Evolutionary conservation across 2,888 invertebrate species (phyloP).

Genomic region (Congeria kusceri): DNA sequence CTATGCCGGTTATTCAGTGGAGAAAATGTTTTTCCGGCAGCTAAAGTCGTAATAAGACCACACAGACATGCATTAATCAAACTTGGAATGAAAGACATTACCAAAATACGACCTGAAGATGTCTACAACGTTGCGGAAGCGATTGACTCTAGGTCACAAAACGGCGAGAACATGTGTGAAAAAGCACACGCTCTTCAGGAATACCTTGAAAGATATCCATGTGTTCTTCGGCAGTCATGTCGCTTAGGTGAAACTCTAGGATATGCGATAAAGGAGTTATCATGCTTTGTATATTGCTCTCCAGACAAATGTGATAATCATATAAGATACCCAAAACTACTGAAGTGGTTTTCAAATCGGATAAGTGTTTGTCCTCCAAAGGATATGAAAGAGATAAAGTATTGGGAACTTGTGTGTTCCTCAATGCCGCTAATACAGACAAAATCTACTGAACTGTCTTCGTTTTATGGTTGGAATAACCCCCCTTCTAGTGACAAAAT

Average conservation of each 20-base stretch:
- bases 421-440: slow-evolving; percentile 20
- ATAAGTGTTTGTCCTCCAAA: slow-evolving; percentile 10
- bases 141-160: not conserved
- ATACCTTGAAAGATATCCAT: not conserved
- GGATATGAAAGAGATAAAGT: not conserved
- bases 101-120: not conserved
- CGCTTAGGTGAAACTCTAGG: not conserved
- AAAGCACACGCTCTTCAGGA: slow-evolving; percentile 21
- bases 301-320: not conserved
- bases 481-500: not conserved
- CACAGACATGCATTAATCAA: not conserved
- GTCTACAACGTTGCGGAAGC: not conserved
- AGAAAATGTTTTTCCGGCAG: slow-evolving; percentile 1
- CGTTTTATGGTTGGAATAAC: slow-evolving; percentile 28
- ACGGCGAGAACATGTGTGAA: not conserved
- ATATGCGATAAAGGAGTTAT: not conserved
- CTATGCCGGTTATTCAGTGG: not conserved
- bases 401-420: slow-evolving; percentile 21
- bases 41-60: not conserved
- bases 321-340: not conserved
- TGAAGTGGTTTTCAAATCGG: not conserved
- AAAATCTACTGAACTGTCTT: slow-evolving; percentile 3
- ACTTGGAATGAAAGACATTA: slow-evolving; percentile 6
- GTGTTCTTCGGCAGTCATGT: not conserved
- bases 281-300: not conserved